These are phyloP conservation scores for Nothoprocta pentlandii DNA, from an alignment of 2,113 vertebrate genomes.

Conservation along the genomic window DNA sequence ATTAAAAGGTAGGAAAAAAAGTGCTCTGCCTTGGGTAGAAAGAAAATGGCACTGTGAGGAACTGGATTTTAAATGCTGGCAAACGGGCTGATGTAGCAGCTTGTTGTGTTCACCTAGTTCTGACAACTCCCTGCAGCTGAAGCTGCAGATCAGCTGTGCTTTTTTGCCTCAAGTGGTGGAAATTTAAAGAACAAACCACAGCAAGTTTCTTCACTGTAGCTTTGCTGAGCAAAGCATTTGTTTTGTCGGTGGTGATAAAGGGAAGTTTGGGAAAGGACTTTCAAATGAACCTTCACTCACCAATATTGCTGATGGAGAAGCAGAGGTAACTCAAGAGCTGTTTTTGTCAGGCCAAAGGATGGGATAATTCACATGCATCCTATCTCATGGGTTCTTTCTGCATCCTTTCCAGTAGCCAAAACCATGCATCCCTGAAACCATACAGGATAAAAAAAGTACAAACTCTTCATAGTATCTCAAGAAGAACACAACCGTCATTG, in stretches of 20 bases:
- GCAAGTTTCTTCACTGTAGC: constrained; percentile 18
- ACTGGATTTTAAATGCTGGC: background rate
- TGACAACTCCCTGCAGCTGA: background rate
- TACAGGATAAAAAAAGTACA: background rate
- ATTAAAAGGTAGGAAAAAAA: background rate
- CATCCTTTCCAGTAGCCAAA: background rate
- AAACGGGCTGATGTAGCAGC: background rate
- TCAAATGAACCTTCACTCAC: background rate
- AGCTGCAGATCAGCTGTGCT: constrained; percentile 26
- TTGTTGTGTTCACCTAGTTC: background rate
- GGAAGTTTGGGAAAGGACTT: constrained; percentile 33
- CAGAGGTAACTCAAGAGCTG: background rate
- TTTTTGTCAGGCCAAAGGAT: background rate
- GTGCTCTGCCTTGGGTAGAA: background rate
- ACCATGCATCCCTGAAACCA: background rate
- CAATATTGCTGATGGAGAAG: background rate
- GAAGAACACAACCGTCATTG: background rate
- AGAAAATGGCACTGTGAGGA: background rate
- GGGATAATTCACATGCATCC: background rate
- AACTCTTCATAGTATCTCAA: background rate
- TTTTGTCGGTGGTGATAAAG: constrained; percentile 11
- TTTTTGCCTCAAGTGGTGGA: constrained; percentile 36
- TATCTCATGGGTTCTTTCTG: background rate
- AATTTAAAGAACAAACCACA: constrained; percentile 35
- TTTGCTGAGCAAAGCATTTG: constrained; percentile 17